Base-by-base conservation (phyloP, 2,797 vertebrate species). In the Ptychobarbus kaznakovi region DNA sequence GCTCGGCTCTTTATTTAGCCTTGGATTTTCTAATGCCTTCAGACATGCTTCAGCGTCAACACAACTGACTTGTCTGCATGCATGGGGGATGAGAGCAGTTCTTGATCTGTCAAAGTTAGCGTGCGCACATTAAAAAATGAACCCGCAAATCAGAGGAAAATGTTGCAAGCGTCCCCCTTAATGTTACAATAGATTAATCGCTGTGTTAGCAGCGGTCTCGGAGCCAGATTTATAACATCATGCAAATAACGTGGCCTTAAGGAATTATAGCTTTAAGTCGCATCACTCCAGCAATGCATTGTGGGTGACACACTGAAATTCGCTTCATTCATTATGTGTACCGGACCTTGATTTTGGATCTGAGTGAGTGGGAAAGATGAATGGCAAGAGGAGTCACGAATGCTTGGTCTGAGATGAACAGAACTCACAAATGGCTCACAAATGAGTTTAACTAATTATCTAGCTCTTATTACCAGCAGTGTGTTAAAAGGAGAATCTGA, bases 101-200 rank as follows among this genome's bases (percentile, higher is more conserved):
- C 70, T 42, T 44, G 68, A 46, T 72, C 74, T 74, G 69, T 80
- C 74, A 83, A 77, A 70, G 28, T 46, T 53, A 51, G 77, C 8
- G 0, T 44, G 44, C 89, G 80, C 90, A 91, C 92, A 90, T 87
- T 81, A 84, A 91, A 91, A 90, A 92, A 89, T 77, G 74, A 85
- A 89, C 13, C 85, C 28, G 20, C 88, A 88, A 89, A 90, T 87
- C 89, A 32, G n/a, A 90, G 89, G 83, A 88, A 93, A 92, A 91
- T 90, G 92, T 90, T 92, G 90, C 86, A 89, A 91, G 90, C 84
- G 92, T 91, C 91, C 81, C 88, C 87, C 83, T 87, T 83, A 61
- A 88, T 75, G 86, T 76, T 83, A 77, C 86, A 80, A 73, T 88
- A 84, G 88, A 92, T 86, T 82, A 86, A 91, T 83, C 9, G 87